A percentile compares a stretch with the other conserved stretches of the same genome.
These are phyloP conservation scores for Haemorhous mexicanus DNA, from an alignment of 2,113 vertebrate genomes.

Conservation along the genomic window DNA sequence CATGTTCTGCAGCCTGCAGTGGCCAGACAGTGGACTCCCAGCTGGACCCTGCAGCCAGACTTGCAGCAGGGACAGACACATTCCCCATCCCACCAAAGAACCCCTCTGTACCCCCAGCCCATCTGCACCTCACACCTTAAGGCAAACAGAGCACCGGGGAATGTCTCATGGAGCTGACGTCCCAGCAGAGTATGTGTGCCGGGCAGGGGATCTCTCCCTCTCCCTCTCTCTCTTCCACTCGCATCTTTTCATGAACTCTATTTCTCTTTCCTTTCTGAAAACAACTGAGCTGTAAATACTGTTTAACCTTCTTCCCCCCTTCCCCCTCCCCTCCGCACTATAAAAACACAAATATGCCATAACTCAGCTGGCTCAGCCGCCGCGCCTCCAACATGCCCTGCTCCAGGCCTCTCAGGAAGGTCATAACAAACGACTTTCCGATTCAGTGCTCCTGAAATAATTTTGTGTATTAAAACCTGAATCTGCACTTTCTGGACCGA, in stretches of 20 bases:
- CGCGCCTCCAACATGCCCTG: conserved; percentile 97
- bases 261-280: conserved; percentile 93
- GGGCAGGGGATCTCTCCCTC: conserved; percentile 44
- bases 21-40: neutral
- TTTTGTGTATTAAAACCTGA: conserved; percentile 99
- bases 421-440: conserved; percentile 99
- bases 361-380: conserved; percentile 95
- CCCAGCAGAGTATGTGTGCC: neutral
- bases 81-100: neutral
- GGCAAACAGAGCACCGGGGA: neutral
- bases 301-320: conserved; percentile 88
- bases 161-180: neutral
- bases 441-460: conserved; percentile 99
- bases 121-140: neutral
- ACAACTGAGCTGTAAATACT: conserved; percentile 99
- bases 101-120: neutral
- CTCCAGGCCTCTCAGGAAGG: conserved; percentile 98
- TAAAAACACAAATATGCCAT: conserved; percentile 99
- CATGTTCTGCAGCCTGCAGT: neutral
- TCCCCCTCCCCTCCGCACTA: conserved; percentile 89
- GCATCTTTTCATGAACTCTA: conserved; percentile 83
- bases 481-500: conserved; percentile 99
- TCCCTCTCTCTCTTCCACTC: conserved; percentile 51
- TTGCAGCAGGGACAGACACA: neutral
- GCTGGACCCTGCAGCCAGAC: neutral